A percentile compares a stretch with the other conserved stretches of the same genome.
Conservation (phyloP, 2,888 invertebrate species). For the Odontothrips loti region DNA sequence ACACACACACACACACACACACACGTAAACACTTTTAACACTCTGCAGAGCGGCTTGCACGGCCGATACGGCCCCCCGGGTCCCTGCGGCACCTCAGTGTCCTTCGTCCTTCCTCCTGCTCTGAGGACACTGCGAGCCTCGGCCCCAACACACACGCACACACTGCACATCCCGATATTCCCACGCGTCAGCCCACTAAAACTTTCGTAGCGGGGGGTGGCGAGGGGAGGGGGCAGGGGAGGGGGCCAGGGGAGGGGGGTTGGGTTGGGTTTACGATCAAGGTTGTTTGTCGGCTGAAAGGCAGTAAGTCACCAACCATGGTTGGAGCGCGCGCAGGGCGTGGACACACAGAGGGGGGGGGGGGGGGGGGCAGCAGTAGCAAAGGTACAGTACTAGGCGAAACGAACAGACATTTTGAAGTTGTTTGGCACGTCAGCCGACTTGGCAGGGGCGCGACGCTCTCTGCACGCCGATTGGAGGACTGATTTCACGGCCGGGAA, state of each 20-base stretch:
- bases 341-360: neutral
- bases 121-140: neutral
- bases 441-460: conserved; percentile 11
- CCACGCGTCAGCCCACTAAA: conserved; percentile 20
- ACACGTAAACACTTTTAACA: too few species aligned
- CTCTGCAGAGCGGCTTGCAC: too few species aligned
- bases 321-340: neutral
- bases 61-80: too few species aligned
- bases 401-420: neutral
- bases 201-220: conserved; percentile 1
- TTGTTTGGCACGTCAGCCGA: conserved; percentile 10
- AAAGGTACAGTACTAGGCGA: neutral
- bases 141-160: too few species aligned
- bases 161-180: conserved; percentile 17
- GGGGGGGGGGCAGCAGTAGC: neutral
- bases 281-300: conserved; percentile 15
- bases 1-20: too few species aligned
- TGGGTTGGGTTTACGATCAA: conserved; percentile 19
- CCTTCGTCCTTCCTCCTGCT: neutral
- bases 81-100: neutral
- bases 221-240: neutral
- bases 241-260: neutral
- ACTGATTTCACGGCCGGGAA: conserved; percentile 8
- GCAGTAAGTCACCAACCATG: conserved; percentile 1
- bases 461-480: neutral